phyloP scores from a whole-genome alignment of 2,113 vertebrate species.

The Triplophysa siluroides region DNA sequence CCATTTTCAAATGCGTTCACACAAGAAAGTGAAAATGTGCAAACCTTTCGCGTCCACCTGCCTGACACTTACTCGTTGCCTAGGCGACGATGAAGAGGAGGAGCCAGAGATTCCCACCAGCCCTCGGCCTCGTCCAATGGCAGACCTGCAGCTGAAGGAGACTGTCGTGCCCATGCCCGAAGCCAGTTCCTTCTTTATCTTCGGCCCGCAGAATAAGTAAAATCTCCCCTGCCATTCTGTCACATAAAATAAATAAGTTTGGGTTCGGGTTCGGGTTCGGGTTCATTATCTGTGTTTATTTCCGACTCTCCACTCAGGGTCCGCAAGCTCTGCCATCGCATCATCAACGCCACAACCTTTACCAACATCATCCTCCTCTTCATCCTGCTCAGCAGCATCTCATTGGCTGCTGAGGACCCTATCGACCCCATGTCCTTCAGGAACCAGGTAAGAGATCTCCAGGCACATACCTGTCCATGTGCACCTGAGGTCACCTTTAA shows the following conservation, averaged over 20 bases:
- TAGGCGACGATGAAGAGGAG: conserved; percentile 92
- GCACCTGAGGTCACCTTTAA: not conserved
- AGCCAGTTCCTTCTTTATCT: conserved; percentile 92
- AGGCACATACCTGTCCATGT: too few relatives aligned
- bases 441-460: conserved; percentile 77
- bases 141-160: conserved; percentile 91
- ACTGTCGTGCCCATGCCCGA: conserved; percentile 93
- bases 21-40: not conserved
- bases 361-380: conserved; percentile 98
- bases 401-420: conserved; percentile 89
- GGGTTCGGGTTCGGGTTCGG: too few relatives aligned
- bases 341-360: conserved; percentile 91
- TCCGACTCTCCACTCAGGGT: conserved; percentile 68
- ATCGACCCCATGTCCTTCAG: conserved; percentile 86
- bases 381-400: conserved; percentile 90
- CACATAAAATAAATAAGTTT: not conserved
- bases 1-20: not conserved
- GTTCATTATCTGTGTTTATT: not conserved
- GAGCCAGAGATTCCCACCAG: conserved; percentile 90
- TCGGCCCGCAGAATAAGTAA: conserved; percentile 93
- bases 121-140: conserved; percentile 88
- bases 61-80: not conserved
- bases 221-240: conserved; percentile 12
- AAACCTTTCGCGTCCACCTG: not conserved
- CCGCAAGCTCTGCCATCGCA: conserved; percentile 88